Evolutionary conservation across 1,140 invertebrate species (phyloP).

Genomic region (Acyrthosiphon pisum): DNA sequence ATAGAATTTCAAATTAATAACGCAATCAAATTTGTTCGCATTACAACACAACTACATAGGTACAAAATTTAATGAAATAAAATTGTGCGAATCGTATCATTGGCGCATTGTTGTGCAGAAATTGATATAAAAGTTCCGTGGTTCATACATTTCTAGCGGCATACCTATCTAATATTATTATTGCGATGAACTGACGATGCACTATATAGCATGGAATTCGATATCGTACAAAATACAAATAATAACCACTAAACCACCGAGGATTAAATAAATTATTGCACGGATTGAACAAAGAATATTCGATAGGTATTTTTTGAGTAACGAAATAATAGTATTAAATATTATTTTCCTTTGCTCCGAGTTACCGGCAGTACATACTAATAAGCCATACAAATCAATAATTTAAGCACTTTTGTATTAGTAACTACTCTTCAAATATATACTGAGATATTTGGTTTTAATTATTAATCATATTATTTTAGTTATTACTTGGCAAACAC

Average conservation of each 20-base stretch:
- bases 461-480: background rate
- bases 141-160: background rate
- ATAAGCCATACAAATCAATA: background rate
- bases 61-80: background rate
- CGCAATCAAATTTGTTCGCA: background rate
- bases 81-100: background rate
- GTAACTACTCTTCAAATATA: background rate
- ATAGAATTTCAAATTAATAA: background rate
- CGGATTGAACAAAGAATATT: background rate
- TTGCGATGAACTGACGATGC: background rate
- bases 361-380: background rate
- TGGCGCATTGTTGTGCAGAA: background rate
- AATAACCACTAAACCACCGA: background rate
- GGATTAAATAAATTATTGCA: background rate
- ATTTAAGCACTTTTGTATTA: background rate
- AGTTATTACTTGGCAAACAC: background rate
- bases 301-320: too few relatives aligned
- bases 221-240: background rate
- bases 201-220: background rate
- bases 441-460: background rate
- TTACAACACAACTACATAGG: background rate
- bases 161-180: background rate
- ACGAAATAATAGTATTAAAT: conserved; percentile 5
- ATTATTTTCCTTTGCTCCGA: background rate
- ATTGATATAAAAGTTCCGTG: background rate